These are phyloP conservation scores for Cuniculus paca DNA, from an alignment of 2,797 vertebrate genomes.

Conservation along the genomic window DNA sequence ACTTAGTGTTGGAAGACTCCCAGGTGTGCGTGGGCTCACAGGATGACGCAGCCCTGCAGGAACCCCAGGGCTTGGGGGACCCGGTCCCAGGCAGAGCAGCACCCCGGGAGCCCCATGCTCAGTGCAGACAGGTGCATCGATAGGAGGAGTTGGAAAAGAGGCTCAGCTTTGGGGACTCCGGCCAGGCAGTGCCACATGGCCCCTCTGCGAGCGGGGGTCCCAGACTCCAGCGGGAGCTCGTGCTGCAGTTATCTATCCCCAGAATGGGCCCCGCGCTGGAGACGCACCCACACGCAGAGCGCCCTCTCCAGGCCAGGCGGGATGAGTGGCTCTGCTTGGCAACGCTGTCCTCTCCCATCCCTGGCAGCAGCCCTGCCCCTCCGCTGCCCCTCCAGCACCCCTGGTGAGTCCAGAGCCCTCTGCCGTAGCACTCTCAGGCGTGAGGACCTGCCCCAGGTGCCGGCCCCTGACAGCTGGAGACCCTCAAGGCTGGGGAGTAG, in stretches of 20 bases:
- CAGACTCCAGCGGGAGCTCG: fast-evolving
- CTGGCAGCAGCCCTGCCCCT: not conserved
- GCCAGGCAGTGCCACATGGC: fast-evolving
- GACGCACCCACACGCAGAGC: not conserved
- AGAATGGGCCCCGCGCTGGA: not conserved
- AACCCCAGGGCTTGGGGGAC: not conserved
- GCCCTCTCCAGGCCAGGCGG: not conserved
- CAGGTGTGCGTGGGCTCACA: not conserved
- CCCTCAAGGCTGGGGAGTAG: fast-evolving
- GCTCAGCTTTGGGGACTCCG: not conserved
- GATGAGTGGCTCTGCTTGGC: not conserved
- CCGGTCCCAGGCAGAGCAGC: not conserved
- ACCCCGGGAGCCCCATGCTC: not conserved
- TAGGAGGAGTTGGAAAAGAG: not conserved
- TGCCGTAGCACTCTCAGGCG: not conserved
- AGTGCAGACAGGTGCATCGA: not conserved
- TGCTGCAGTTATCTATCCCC: fast-evolving
- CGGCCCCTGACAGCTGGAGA: not conserved
- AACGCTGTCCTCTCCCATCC: not conserved
- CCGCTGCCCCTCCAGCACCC: not conserved
- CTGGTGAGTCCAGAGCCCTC: too few species aligned
- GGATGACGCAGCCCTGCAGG: fast-evolving
- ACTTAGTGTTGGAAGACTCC: not conserved
- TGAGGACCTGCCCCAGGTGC: not conserved
- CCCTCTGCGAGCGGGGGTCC: fast-evolving